Percentiles rank a stretch among this genome's conserved stretches.
phyloP scores from a whole-genome alignment of 2,888 invertebrate genomes.

The Cremastinae sp. region DNA sequence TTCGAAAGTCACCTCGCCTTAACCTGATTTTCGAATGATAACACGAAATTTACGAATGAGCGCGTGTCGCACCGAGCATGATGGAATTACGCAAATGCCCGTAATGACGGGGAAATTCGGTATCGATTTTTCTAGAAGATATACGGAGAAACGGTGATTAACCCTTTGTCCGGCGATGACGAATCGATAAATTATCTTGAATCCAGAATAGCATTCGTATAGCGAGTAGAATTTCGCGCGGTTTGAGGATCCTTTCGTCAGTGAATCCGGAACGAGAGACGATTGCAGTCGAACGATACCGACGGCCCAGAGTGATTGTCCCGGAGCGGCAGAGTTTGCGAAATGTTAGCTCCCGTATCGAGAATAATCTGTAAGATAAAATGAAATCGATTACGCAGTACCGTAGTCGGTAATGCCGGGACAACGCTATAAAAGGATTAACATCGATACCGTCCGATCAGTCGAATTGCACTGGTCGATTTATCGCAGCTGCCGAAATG shows the following conservation, averaged over 20 bases:
- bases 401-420: conserved; percentile 55
- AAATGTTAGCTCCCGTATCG: conserved; percentile 67
- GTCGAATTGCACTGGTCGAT: conserved; percentile 71
- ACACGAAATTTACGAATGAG: conserved; percentile 40
- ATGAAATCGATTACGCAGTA: conserved; percentile 78
- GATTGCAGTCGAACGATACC: conserved; percentile 16
- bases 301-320: conserved; percentile 23
- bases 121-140: conserved; percentile 2
- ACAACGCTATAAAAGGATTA: conserved; percentile 75
- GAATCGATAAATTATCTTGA: not conserved
- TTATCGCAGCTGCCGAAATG: conserved; percentile 68
- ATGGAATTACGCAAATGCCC: conserved; percentile 48
- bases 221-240: not conserved
- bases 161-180: conserved; percentile 1
- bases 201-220: not conserved
- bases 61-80: conserved; percentile 43
- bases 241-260: conserved; percentile 6
- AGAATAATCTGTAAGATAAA: conserved; percentile 66
- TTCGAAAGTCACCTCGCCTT: conserved; percentile 76
- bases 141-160: not conserved
- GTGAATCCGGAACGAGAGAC: conserved; percentile 3
- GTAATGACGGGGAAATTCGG: conserved; percentile 23
- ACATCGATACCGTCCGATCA: conserved; percentile 68
- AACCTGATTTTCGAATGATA: conserved; percentile 69
- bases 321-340: conserved; percentile 68